These are phyloP conservation scores for Melanargia galathea DNA, from an alignment of 2,888 invertebrate species.

Conservation along the genomic window DNA sequence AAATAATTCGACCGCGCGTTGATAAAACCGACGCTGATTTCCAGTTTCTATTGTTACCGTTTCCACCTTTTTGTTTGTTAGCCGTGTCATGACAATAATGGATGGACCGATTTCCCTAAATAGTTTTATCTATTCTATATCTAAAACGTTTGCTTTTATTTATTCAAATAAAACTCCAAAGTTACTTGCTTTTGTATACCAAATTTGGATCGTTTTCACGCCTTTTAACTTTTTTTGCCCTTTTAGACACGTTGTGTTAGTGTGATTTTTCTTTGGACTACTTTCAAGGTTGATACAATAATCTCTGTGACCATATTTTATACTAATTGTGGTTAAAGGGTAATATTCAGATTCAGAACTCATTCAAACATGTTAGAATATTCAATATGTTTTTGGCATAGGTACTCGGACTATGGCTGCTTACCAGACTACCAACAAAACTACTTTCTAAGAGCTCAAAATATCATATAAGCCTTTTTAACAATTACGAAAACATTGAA, in stretches of 20 bases:
- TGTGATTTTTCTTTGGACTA: constrained; percentile 20
- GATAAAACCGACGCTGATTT: neutral
- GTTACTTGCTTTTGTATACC: constrained; percentile 25
- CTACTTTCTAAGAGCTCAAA: too few species aligned
- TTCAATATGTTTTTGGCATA: too few species aligned
- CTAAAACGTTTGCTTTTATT: constrained; percentile 21
- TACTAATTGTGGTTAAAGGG: too few species aligned
- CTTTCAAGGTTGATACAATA: constrained; percentile 20
- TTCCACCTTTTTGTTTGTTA: constrained; percentile 12
- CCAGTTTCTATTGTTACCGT: constrained; percentile 4
- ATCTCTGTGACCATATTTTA: neutral
- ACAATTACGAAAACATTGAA: neutral
- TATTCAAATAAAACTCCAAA: constrained; percentile 11
- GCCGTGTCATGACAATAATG: constrained; percentile 6
- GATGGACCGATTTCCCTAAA: constrained; percentile 17
- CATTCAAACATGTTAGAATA: too few species aligned
- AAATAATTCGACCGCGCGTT: neutral
- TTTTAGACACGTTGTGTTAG: constrained; percentile 13
- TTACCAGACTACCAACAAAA: too few species aligned
- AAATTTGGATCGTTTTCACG: constrained; percentile 32
- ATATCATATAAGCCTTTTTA: too few species aligned
- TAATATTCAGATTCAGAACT: too few species aligned
- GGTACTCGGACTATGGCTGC: too few species aligned
- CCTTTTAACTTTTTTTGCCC: constrained; percentile 33
- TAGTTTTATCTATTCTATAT: constrained; percentile 18